Percentiles rank a stretch among this genome's conserved stretches.
Evolutionary conservation across 1,140 invertebrate species (phyloP).

Genomic region (Lepidurus couesii): DNA sequence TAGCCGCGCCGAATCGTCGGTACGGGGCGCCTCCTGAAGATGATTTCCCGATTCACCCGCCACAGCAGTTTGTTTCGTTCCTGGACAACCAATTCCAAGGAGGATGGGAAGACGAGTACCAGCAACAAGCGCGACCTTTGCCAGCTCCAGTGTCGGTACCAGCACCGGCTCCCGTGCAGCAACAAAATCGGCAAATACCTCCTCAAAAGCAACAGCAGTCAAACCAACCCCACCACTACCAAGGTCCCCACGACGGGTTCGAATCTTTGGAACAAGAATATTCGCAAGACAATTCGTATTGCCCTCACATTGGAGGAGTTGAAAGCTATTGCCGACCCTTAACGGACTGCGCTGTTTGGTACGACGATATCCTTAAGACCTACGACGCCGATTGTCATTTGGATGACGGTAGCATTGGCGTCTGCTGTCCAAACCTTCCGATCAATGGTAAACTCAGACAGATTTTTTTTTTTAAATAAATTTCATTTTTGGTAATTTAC

Average conservation of each 20-base stretch:
- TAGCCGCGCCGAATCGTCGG: not conserved
- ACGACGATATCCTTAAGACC: not conserved
- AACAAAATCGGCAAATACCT: not conserved
- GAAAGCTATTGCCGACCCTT: slow-evolving; percentile 13
- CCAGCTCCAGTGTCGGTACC: not conserved
- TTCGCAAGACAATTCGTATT: not conserved
- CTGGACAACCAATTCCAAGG: not conserved
- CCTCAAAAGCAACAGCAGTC: not conserved
- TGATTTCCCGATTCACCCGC: not conserved
- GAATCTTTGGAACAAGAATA: not conserved
- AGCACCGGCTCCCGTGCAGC: not conserved
- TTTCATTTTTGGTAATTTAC: not conserved
- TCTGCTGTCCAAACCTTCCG: slow-evolving; percentile 27
- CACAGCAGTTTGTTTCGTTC: not conserved
- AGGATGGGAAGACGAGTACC: not conserved
- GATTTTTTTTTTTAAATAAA: not conserved
- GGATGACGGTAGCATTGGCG: slow-evolving; percentile 20
- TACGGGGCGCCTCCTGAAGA: not conserved
- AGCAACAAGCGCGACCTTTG: not conserved
- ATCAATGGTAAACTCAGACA: not conserved
- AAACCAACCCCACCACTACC: not conserved
- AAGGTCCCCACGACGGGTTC: not conserved
- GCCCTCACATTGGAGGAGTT: not conserved
- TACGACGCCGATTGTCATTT: not conserved
- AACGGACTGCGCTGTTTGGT: slow-evolving; percentile 26